Evolutionary conservation across 2,888 invertebrate genomes (phyloP).

Genomic region (Scaptomyza cyrtandrae): DNA sequence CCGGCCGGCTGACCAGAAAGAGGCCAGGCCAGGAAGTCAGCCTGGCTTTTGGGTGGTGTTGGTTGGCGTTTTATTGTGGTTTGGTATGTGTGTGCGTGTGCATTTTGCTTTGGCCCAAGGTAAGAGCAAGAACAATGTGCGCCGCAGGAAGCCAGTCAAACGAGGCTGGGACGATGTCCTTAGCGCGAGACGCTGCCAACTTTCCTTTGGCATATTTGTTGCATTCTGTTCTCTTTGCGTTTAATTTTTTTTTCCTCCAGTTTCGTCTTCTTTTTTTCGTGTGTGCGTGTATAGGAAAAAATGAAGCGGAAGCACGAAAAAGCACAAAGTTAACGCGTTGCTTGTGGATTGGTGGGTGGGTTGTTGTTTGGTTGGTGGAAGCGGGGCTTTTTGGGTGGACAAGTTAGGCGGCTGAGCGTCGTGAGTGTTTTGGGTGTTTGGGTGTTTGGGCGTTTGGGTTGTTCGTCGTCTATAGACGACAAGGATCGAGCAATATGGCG

Average conservation of each 20-base stretch:
- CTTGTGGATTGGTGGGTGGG: slow-evolving; percentile 12
- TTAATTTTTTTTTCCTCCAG: slow-evolving; percentile 15
- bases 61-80: slow-evolving; percentile 12
- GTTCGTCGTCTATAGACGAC: slow-evolving; percentile 29
- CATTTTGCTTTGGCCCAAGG: slow-evolving; percentile 53
- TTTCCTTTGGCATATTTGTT: slow-evolving; percentile 60
- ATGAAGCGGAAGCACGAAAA: slow-evolving; percentile 77
- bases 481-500: slow-evolving; percentile 69
- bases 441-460: slow-evolving; percentile 13
- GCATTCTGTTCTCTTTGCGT: slow-evolving; percentile 39
- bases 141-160: slow-evolving; percentile 35
- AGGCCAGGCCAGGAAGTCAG: slow-evolving; percentile 45
- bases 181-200: slow-evolving; percentile 52
- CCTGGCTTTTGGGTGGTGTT: slow-evolving; percentile 6
- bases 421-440: slow-evolving; percentile 11
- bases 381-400: slow-evolving; percentile 1
- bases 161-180: slow-evolving; percentile 36
- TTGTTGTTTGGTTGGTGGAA: not conserved
- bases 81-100: slow-evolving; percentile 33
- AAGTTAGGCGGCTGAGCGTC: slow-evolving; percentile 2
- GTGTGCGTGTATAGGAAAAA: slow-evolving; percentile 60
- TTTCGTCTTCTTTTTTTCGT: slow-evolving; percentile 25
- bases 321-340: slow-evolving; percentile 68
- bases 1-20: slow-evolving; percentile 27
- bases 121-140: slow-evolving; percentile 55